A percentile compares a stretch with the other conserved stretches of the same genome.
phyloP scores from a whole-genome alignment of 2,888 invertebrate species.

The Apodemia hepburni region DNA sequence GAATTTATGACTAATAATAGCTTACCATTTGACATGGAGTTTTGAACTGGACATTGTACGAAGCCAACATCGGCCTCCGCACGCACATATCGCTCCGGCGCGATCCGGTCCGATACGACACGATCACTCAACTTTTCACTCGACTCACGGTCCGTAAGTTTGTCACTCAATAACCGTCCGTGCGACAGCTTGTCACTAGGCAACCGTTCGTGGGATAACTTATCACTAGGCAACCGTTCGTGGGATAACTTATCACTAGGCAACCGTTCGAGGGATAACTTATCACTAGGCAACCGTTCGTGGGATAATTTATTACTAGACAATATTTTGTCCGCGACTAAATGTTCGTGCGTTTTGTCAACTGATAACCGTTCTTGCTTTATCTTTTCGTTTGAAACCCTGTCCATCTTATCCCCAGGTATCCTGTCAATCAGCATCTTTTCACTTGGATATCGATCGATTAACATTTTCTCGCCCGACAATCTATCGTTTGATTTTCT shows the following conservation, averaged over 20 bases:
- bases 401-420: slow-evolving; percentile 28
- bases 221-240: slow-evolving; percentile 37
- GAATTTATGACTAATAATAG: slow-evolving; percentile 3
- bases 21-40: slow-evolving; percentile 50
- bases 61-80: slow-evolving; percentile 71
- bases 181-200: slow-evolving; percentile 28
- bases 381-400: slow-evolving; percentile 24
- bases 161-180: slow-evolving; percentile 33
- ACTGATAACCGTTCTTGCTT: slow-evolving; percentile 39
- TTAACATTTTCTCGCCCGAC: slow-evolving; percentile 34
- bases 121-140: slow-evolving; percentile 45
- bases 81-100: slow-evolving; percentile 46
- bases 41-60: slow-evolving; percentile 34
- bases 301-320: slow-evolving; percentile 42
- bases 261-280: slow-evolving; percentile 43
- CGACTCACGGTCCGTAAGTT: slow-evolving; percentile 35
- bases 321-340: slow-evolving; percentile 32
- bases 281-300: slow-evolving; percentile 44
- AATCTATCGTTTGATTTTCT: slow-evolving; percentile 33
- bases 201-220: slow-evolving; percentile 39
- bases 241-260: slow-evolving; percentile 33
- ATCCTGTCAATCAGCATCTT: slow-evolving; percentile 34
- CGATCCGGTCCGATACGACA: slow-evolving; percentile 39
- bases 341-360: slow-evolving; percentile 41
- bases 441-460: slow-evolving; percentile 36